phyloP scores from a whole-genome alignment of 2,113 vertebrate species.

The Datnioides undecimradiatus region DNA sequence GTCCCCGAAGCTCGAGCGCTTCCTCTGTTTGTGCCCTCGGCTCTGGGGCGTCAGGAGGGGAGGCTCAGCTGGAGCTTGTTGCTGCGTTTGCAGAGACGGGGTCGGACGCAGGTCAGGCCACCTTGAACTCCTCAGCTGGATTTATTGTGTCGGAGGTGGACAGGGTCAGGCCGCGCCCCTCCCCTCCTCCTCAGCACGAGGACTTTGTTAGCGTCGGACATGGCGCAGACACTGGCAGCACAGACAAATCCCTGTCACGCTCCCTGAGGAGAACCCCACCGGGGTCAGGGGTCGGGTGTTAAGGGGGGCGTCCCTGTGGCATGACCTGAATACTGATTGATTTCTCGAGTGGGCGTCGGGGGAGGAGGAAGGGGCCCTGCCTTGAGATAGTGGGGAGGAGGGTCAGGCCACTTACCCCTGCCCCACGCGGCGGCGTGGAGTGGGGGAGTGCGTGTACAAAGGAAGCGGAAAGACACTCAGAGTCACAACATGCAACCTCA shows the following conservation, averaged over 20 bases:
- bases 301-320: conserved; percentile 44
- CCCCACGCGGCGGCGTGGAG: conserved; percentile 33
- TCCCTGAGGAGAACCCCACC: conserved; percentile 55
- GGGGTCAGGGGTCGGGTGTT: conserved; percentile 74
- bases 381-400: conserved; percentile 10
- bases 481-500: conserved; percentile 56
- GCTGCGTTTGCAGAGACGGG: conserved; percentile 40
- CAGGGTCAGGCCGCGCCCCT: conserved; percentile 50
- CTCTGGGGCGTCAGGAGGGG: not conserved
- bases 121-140: conserved; percentile 72
- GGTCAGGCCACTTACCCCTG: conserved; percentile 65
- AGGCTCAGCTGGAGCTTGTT: conserved; percentile 39
- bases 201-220: conserved; percentile 73
- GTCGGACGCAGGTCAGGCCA: conserved; percentile 68
- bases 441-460: conserved; percentile 40
- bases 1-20: not conserved
- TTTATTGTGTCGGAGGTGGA: conserved; percentile 68
- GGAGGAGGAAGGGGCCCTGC: not conserved
- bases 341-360: conserved; percentile 56
- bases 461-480: not conserved
- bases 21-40: conserved; percentile 1
- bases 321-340: conserved; percentile 79
- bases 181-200: conserved; percentile 51
- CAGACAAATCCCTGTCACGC: conserved; percentile 69
- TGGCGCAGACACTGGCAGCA: conserved; percentile 58